A percentile compares a stretch with the other conserved stretches of the same genome.
Evolutionary conservation across 1,140 invertebrate species (phyloP).

Genomic region (Drosophila rufa): DNA sequence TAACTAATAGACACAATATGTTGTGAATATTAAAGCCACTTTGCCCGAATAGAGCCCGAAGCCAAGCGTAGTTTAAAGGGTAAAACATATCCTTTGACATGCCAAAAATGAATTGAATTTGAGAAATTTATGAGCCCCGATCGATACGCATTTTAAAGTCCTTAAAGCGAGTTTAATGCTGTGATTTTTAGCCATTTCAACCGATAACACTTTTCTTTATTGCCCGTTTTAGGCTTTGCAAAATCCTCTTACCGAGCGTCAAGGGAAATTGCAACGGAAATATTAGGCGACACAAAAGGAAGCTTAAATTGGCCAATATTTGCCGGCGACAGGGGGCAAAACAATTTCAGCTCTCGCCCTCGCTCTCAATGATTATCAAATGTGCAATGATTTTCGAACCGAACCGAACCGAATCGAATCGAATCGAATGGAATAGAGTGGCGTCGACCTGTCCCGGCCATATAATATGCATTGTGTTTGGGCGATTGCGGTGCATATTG

Average conservation of each 20-base stretch:
- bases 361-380: conserved; percentile 30
- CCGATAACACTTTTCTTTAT: not conserved
- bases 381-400: conserved; percentile 15
- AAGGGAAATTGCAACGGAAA: conserved; percentile 15
- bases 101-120: not conserved
- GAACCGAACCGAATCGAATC: not conserved
- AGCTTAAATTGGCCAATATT: conserved; percentile 12
- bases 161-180: too few species aligned
- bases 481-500: conserved; percentile 42
- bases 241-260: conserved; percentile 4
- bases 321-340: not conserved
- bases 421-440: conserved; percentile 2
- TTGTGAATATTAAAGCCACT: conserved; percentile 1
- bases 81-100: too few species aligned
- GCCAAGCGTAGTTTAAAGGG: too few species aligned
- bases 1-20: conserved; percentile 11
- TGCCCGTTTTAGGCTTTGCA: not conserved
- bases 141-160: too few species aligned
- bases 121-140: not conserved
- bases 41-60: not conserved
- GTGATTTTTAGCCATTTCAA: not conserved
- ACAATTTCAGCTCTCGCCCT: conserved; percentile 1
- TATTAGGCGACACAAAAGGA: conserved; percentile 6
- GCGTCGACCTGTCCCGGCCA: conserved; percentile 6
- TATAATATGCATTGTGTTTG: conserved; percentile 37